Base-by-base conservation (phyloP, 2,888 invertebrate genomes). In the Drosophila mayaguana region DNA sequence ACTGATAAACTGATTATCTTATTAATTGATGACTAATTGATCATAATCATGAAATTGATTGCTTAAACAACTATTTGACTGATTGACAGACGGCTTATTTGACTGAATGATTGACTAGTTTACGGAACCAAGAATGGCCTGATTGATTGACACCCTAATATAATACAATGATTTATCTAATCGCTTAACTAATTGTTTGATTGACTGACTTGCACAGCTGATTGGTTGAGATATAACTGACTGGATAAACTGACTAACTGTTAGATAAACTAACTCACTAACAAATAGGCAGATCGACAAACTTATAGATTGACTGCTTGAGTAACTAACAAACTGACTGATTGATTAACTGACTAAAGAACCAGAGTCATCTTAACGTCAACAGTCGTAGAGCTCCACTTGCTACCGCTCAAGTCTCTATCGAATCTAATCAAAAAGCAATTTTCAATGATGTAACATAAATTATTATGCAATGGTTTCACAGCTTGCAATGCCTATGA, bases 391-490 rank as follows among this genome's bases (percentile, higher is more conserved):
- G 8, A 4, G 25, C 22, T 22, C 0, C 22, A 45, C 16, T 16
- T 16, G 9, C 11, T 28, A 48, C 4, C 25, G 28, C 1, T 14
- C 36, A 14, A 32, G 18, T 9, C 46, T n/a, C 45, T 2, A 46
- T n/a, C 48, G 12, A 34, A 51, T 36, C 51, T 51, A 51, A 51
- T 34, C 34, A 51, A 51, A 51, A 51, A 36, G 7, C 14, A 16
- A 25, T 54, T 25, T 51, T 28, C 42, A 32, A 43, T 43, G 25
- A 48, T 40, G 65, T 14, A 11, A 45, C 28, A 51, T 25, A 18
- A 43, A 65, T 57, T 22, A 22, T 22, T 14, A 14, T 28, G 34
- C 57, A 25, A 14, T 43, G 2, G 3, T 22, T 53, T 7, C 53
- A 53, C 22, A 22, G 6, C 38, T 12, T 18, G n/a, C 57, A 25